These are phyloP conservation scores for Ceratina japonica DNA, from an alignment of 1,140 invertebrate species.

Conservation along the genomic window DNA sequence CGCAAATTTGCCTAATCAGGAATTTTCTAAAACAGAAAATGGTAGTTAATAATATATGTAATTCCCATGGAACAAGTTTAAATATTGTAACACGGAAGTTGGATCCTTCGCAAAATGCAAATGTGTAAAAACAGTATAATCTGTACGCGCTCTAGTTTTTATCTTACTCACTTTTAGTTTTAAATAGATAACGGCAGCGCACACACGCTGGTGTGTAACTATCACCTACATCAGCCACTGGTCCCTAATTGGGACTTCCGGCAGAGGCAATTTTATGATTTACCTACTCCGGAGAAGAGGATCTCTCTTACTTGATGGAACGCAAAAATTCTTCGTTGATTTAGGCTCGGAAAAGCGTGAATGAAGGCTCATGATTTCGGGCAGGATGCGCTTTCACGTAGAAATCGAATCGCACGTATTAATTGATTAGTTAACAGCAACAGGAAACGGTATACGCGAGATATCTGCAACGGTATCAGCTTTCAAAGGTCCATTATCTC, in stretches of 20 bases:
- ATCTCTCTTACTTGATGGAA: constrained; percentile 17
- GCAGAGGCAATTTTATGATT: constrained; percentile 55
- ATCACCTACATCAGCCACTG: constrained; percentile 42
- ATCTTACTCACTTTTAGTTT: neutral
- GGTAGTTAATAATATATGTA: too few relatives aligned
- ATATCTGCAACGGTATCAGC: neutral
- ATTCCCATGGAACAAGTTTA: too few relatives aligned
- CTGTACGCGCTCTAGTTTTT: neutral
- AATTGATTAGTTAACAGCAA: neutral
- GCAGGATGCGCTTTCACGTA: neutral
- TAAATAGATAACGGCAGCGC: constrained; percentile 26
- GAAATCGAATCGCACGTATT: neutral
- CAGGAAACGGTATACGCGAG: neutral
- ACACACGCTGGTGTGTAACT: constrained; percentile 24
- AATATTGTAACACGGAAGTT: neutral
- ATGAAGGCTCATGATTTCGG: neutral
- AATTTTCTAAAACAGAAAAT: too few relatives aligned
- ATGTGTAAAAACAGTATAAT: neutral
- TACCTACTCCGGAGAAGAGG: constrained; percentile 28
- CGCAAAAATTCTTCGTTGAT: neutral
- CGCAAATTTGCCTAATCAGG: too few relatives aligned
- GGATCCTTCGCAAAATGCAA: neutral
- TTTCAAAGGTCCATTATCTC: constrained; percentile 13
- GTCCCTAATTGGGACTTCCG: constrained; percentile 61
- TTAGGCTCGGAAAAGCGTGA: neutral